Base-by-base conservation (phyloP, 2,888 invertebrate species). In the Acrocera orbiculus region DNA sequence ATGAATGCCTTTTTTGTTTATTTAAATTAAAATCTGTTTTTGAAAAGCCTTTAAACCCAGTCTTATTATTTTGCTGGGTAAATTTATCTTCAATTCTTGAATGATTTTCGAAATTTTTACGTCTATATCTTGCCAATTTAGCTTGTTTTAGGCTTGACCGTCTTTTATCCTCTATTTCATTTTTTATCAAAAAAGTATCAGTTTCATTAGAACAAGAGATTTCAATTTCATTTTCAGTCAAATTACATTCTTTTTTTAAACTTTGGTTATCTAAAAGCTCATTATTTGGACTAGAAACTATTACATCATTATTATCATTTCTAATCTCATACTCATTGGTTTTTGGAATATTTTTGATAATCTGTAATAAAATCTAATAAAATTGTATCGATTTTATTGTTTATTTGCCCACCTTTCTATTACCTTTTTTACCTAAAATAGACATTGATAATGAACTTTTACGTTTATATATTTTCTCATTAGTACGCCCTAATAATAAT, bases 1-100 rank as follows among this genome's bases (percentile, higher is more conserved):
- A 86, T 24, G 82, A 83, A 24, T 76, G 75, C 40, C 82, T 65
- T 55, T 82, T 82, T 56, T 80, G 61, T n/a, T n/a, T n/a, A n/a
- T n/a, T n/a, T n/a, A n/a, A n/a, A n/a, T n/a, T n/a, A n/a, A n/a
- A n/a, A n/a, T n/a, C n/a, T n/a, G n/a, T n/a, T n/a, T n/a, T n/a
- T n/a, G n/a, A n/a, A n/a, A n/a, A n/a, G n/a, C n/a, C n/a, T n/a
- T n/a, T n/a, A n/a, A n/a, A n/a, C n/a, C n/a, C n/a, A n/a, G n/a
- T n/a, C n/a, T n/a, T n/a, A n/a, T n/a, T n/a, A n/a, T n/a, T n/a
- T n/a, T n/a, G n/a, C n/a, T n/a, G n/a, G n/a, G n/a, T n/a, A n/a
- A n/a, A n/a, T n/a, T n/a, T n/a, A n/a, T n/a, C n/a, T n/a, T n/a
- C n/a, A n/a, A n/a, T n/a, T n/a, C n/a, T n/a, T n/a, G n/a, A n/a